Evolutionary conservation across 1,140 invertebrate species (phyloP).

Genomic region (Chironomus striatipennis): DNA sequence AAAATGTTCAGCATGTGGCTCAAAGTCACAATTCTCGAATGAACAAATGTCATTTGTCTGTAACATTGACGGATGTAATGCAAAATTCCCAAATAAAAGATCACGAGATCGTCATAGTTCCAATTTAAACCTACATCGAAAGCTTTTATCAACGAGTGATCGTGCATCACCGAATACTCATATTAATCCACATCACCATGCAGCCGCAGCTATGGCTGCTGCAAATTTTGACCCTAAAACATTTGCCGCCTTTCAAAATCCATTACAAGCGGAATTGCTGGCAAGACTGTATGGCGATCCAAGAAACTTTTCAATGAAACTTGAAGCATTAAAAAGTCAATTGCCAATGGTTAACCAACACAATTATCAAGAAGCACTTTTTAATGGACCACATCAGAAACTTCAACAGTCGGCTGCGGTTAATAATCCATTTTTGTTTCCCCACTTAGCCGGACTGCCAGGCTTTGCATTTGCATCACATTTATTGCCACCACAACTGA

Average conservation of each 20-base stretch:
- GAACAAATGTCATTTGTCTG: conserved; percentile 95
- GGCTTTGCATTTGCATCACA: conserved; percentile 37
- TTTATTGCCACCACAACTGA: conserved; percentile 31
- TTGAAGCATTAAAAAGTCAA: conserved; percentile 47
- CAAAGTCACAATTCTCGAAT: conserved; percentile 93
- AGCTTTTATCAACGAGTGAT: conserved; percentile 67
- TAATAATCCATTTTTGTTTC: conserved; percentile 43
- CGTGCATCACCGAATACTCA: conserved; percentile 41
- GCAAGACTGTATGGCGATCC: conserved; percentile 72
- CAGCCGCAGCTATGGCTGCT: conserved; percentile 33
- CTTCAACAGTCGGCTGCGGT: conserved; percentile 36
- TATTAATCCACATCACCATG: conserved; percentile 26
- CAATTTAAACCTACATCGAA: conserved; percentile 85
- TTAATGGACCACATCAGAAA: conserved; percentile 42
- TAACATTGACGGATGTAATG: conserved; percentile 91
- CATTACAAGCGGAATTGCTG: conserved; percentile 69
- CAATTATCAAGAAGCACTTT: conserved; percentile 38
- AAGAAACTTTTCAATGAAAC: conserved; percentile 41
- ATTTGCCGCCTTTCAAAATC: conserved; percentile 33
- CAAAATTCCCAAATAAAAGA: conserved; percentile 89
- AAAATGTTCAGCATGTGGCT: conserved; percentile 84
- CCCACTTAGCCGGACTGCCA: conserved; percentile 42
- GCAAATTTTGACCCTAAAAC: conserved; percentile 38
- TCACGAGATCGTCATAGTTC: conserved; percentile 87
- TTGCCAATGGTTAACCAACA: conserved; percentile 29